Conservation (phyloP, 2,888 invertebrate species). For the Chironomus tentans region DNA sequence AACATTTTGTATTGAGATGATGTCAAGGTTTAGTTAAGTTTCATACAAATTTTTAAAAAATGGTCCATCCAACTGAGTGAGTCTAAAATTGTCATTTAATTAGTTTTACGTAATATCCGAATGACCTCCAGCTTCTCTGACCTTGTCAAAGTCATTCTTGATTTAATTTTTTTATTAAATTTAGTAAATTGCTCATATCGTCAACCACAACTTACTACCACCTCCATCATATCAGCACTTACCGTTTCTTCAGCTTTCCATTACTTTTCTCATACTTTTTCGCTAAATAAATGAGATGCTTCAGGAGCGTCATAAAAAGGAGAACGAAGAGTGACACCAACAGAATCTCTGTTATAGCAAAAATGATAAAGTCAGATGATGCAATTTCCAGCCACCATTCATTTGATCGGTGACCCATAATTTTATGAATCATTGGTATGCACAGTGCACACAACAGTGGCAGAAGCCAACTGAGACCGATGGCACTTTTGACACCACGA, state of each 20-base stretch:
- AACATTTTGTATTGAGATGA: too few relatives aligned
- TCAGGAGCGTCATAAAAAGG: constrained; percentile 57
- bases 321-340: constrained; percentile 59
- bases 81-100: too few relatives aligned
- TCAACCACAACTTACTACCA: too few relatives aligned
- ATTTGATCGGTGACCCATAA: constrained; percentile 41
- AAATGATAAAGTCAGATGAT: constrained; percentile 53
- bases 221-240: too few relatives aligned
- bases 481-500: constrained; percentile 35
- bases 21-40: too few relatives aligned
- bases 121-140: too few relatives aligned
- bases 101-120: too few relatives aligned
- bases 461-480: constrained; percentile 42
- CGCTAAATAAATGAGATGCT: constrained; percentile 50
- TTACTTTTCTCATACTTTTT: constrained; percentile 53
- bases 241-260: constrained; percentile 49
- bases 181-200: too few relatives aligned
- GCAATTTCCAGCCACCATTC: constrained; percentile 56
- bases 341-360: constrained; percentile 57
- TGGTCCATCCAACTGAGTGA: too few relatives aligned
- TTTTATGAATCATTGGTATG: constrained; percentile 41
- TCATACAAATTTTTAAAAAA: too few relatives aligned
- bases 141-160: too few relatives aligned
- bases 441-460: constrained; percentile 41
- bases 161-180: too few relatives aligned